Percentiles rank a stretch among this genome's conserved stretches.
These are phyloP conservation scores for Xenopus laevis DNA, from an alignment of 2,113 vertebrate genomes.

Conservation along the genomic window DNA sequence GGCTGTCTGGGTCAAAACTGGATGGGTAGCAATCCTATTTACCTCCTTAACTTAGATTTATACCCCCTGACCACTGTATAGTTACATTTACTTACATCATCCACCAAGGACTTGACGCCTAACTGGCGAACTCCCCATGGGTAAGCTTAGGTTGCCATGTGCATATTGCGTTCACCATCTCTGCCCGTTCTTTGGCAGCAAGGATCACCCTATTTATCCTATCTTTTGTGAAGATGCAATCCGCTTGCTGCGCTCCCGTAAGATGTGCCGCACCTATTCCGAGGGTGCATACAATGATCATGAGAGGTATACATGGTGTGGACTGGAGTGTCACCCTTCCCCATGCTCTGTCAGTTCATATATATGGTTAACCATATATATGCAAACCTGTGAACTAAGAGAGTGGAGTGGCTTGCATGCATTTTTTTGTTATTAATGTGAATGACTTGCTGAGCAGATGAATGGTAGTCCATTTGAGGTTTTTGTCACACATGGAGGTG, in stretches of 20 bases:
- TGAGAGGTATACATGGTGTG: constrained; percentile 71
- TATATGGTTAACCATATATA: constrained; percentile 20
- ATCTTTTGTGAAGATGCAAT: constrained; percentile 84
- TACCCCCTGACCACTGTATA: no score
- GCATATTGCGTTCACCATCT: constrained; percentile 56
- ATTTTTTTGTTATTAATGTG: not conserved
- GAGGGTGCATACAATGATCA: constrained; percentile 78
- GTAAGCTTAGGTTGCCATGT: not conserved
- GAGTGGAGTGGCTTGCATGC: not conserved
- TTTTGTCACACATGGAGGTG: no score
- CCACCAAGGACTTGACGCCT: not conserved
- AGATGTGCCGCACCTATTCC: constrained; percentile 74
- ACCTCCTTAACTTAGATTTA: no score
- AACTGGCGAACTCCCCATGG: not conserved
- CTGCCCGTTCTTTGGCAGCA: constrained; percentile 76
- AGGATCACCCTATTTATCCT: constrained; percentile 77
- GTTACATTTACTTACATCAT: not conserved
- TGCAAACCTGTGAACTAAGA: not conserved
- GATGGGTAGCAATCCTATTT: no score
- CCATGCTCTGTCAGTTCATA: constrained; percentile 18
- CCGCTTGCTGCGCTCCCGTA: constrained; percentile 83
- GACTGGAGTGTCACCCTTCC: not conserved
- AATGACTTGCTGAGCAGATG: no score
- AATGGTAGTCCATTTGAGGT: no score
- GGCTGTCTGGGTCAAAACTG: no score